Base-by-base conservation (phyloP, 2,797 vertebrate genomes). In the Schizopygopsis pylzovi region DNA sequence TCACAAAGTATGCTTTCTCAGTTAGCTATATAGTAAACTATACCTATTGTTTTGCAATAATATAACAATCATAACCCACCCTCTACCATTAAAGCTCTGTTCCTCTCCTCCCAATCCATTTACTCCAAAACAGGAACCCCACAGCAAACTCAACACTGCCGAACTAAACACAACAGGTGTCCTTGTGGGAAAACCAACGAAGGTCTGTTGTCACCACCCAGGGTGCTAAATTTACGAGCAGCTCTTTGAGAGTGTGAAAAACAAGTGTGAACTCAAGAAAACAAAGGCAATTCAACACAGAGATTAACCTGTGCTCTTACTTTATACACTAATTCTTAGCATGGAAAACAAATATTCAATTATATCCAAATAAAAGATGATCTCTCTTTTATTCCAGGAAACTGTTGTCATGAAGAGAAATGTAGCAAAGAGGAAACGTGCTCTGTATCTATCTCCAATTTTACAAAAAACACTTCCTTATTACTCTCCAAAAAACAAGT, bases 381-480 rank as follows among this genome's bases (percentile, higher is more conserved):
- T 11, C 16, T 77, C 16, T 20, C 0, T 41, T 33, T 68, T 39
- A 18, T 54, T 54, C 15, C 33, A 25, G 13, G 67, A 81, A 70
- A 52, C 22, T 22, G 65, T 71, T 71, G 49, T 8, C 22, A 41
- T 39, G 61, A 54, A 61, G 20, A 33, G 22, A 45, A 43, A 28
- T 65, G 0, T 52, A 7, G 84, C 28, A 76, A 87, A 84, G 85
- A 90, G 92, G 93, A 94, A 92, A 91, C 88, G 86, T 89, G 89
- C 90, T 92, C 94, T 89, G 91, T 91, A 92, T 94, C 91, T 92
- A 92, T 94, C 91, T 92, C 92, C 93, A 52, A 67, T 82, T 72
- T 78, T 77, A 75, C 45, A 75, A 52, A 79, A 70, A 70, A 52
- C 81, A 79, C 61, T 88, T 87, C 77, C 70, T 92, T 71, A 59